Percentiles rank a stretch among this genome's conserved stretches.
These are phyloP conservation scores for Pan paniscus DNA, from an alignment of 2,113 vertebrate species.

Conservation along the genomic window DNA sequence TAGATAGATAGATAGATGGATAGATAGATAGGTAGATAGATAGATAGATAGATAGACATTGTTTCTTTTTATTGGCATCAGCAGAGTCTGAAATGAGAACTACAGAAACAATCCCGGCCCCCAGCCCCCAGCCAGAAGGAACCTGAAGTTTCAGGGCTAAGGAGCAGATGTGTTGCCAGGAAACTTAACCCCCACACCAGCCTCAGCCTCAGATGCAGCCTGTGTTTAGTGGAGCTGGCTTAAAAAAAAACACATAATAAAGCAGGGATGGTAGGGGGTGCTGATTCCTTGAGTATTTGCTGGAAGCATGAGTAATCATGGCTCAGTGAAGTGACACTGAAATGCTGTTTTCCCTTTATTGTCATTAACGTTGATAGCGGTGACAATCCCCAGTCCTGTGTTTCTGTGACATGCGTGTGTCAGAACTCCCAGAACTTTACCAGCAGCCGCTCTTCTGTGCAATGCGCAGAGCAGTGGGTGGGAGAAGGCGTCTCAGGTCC, in stretches of 20 bases:
- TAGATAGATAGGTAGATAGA: too few species aligned
- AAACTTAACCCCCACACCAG: too few species aligned
- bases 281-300: accelerated
- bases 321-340: neutral
- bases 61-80: neutral
- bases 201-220: accelerated
- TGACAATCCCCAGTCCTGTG: neutral
- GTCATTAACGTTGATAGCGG: neutral
- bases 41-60: neutral
- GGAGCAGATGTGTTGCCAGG: accelerated
- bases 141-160: neutral
- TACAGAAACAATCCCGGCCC: accelerated
- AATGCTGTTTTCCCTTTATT: neutral
- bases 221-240: accelerated
- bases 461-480: neutral
- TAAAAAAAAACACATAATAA: neutral
- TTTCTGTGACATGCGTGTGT: neutral
- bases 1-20: too few species aligned
- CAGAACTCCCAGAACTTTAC: neutral
- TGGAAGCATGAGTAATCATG: neutral
- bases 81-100: too few species aligned
- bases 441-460: neutral
- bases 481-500: accelerated
- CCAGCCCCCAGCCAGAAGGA: accelerated
- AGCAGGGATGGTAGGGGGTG: accelerated